Evolutionary conservation across 1,140 invertebrate genomes (phyloP).

Genomic region (Drosophila varians): DNA sequence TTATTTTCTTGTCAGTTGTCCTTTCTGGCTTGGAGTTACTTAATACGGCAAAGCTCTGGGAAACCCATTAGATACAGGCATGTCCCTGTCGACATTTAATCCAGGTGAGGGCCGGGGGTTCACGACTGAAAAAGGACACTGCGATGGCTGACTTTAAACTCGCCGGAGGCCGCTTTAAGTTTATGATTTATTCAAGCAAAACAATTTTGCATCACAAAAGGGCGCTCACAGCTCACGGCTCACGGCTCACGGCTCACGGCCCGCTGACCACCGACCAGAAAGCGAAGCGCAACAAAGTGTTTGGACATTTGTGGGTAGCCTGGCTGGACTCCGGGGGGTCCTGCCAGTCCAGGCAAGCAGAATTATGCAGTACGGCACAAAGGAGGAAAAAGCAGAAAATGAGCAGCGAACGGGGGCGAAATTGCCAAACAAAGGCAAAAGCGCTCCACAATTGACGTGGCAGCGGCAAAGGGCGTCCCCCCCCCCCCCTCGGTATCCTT

Average conservation of each 20-base stretch:
- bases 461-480: constrained; percentile 11
- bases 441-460: constrained; percentile 24
- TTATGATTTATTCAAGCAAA: constrained; percentile 77
- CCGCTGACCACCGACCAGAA: constrained; percentile 66
- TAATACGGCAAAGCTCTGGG: neutral
- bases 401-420: constrained; percentile 62
- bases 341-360: constrained; percentile 10
- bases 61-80: neutral
- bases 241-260: constrained; percentile 57
- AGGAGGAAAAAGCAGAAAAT: constrained; percentile 54
- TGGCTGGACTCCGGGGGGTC: neutral
- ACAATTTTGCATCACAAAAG: constrained; percentile 74
- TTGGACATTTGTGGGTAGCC: neutral
- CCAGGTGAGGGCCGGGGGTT: neutral
- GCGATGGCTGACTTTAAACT: constrained; percentile 36
- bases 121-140: neutral
- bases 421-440: constrained; percentile 65
- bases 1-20: neutral
- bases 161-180: constrained; percentile 36
- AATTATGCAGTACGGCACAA: constrained; percentile 55
- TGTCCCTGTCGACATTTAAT: constrained; percentile 5
- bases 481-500: too few relatives aligned
- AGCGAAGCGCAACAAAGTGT: constrained; percentile 58
- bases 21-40: neutral
- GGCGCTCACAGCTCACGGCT: constrained; percentile 48